Base-by-base conservation (phyloP, 2,797 vertebrate genomes). In the Esox masquinongy region DNA sequence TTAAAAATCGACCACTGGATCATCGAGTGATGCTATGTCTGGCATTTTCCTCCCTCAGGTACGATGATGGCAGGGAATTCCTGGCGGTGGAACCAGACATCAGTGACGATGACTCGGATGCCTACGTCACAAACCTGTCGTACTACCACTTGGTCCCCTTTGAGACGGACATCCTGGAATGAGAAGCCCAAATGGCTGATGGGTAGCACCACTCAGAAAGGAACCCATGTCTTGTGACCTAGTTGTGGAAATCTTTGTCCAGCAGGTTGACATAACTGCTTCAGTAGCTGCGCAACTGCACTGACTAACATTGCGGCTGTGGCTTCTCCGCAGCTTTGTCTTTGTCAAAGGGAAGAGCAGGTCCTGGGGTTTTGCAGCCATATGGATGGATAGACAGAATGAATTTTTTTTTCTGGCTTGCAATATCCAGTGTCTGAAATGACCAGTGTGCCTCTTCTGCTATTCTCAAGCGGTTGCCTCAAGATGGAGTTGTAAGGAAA, bases 91-190 rank as follows among this genome's bases (percentile, higher is more conserved):
- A 94, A 78, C 85, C 94, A 26, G 96, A 97, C 68, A 74, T 94
- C 43, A 95, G 96, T 17, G 95, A 96, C 0, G 97, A 97, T 56
- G 97, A 99, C 68, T 92, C 97, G 1, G 93, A 95, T 31, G 96
- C 96, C 3, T 99, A 99, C 31, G 96, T 97, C 90, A 99, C 98
- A 90, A 99, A 99, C 90, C 90, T 99, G 82, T 98, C 97, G 29
- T 99, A 99, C 86, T 99, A 99, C 91, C 98, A 99, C 75, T 92
- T 99, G 86, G 97, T 98, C 77, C 97, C 97, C 0, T 99, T 99
- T 75, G 97, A 99, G 91, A 99, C 97, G 0, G 98, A 99, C 88
- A 98, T 99, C 88, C 91, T 98, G 93, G 98, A 99, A 90, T 99
- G 93, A 98, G 88, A 92, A 92, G 83, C 93, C 88, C 94, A 79